Evolutionary conservation across 2,797 vertebrate species (phyloP).

Genomic region (Scleropages formosus): DNA sequence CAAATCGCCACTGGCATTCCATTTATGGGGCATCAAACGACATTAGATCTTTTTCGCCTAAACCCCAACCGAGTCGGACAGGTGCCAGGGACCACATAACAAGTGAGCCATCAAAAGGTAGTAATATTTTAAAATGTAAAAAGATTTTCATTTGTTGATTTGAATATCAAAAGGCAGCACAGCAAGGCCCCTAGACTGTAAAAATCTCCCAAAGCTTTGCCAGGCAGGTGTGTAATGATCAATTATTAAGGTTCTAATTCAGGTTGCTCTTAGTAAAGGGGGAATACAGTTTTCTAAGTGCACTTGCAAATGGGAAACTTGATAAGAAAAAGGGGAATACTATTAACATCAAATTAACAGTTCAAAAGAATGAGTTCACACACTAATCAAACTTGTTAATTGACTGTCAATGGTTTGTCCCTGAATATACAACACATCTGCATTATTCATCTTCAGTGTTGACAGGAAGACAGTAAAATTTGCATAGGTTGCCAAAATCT

Average conservation of each 20-base stretch:
- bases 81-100: slow-evolving; percentile 82
- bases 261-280: slow-evolving; percentile 88
- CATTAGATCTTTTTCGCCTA: slow-evolving; percentile 83
- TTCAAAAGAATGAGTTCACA: slow-evolving; percentile 99
- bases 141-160: slow-evolving; percentile 88
- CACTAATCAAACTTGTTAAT: slow-evolving; percentile 99
- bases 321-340: slow-evolving; percentile 82
- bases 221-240: slow-evolving; percentile 98
- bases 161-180: slow-evolving; percentile 96
- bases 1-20: slow-evolving; percentile 95
- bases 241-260: slow-evolving; percentile 98
- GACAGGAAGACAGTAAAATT: slow-evolving; percentile 99
- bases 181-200: slow-evolving; percentile 79
- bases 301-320: slow-evolving; percentile 80
- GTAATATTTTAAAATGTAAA: slow-evolving; percentile 80
- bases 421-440: slow-evolving; percentile 98
- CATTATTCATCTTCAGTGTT: slow-evolving; percentile 97
- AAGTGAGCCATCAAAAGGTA: slow-evolving; percentile 79
- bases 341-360: slow-evolving; percentile 99
- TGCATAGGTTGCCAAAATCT: slow-evolving; percentile 98
- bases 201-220: slow-evolving; percentile 87
- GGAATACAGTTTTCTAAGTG: slow-evolving; percentile 77
- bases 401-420: slow-evolving; percentile 99
- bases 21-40: slow-evolving; percentile 91
- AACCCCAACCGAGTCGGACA: slow-evolving; percentile 84